A percentile compares a stretch with the other conserved stretches of the same genome.
Conservation (phyloP, 2,888 invertebrate genomes). For the Lydus trimaculatus region DNA sequence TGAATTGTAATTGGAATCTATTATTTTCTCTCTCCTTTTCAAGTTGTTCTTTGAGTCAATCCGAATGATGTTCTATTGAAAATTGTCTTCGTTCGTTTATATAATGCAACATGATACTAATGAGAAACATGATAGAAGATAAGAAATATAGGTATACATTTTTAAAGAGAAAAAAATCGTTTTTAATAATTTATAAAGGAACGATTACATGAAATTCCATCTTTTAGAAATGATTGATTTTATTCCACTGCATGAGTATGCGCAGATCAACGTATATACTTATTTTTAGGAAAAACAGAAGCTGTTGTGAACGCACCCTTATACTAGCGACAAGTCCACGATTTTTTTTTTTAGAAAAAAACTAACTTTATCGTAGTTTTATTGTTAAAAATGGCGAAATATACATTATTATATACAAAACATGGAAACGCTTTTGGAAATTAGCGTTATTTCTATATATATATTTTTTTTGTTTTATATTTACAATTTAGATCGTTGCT, state of each 20-base stretch:
- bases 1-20: conserved; percentile 20
- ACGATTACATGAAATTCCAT: no score
- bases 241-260: no score
- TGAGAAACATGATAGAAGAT: neutral
- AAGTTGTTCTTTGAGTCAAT: neutral
- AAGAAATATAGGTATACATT: neutral
- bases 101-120: neutral
- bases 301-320: no score
- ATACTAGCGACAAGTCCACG: neutral
- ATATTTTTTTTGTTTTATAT: conserved; percentile 37
- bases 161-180: neutral
- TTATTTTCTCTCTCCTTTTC: no score
- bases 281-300: no score
- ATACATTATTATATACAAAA: conserved; percentile 45
- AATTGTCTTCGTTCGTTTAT: neutral
- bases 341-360: neutral
- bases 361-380: no score
- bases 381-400: neutral
- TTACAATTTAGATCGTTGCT: conserved; percentile 45
- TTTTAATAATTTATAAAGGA: neutral
- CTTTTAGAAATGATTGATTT: no score
- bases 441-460: no score
- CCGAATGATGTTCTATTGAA: neutral
- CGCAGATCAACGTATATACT: no score
- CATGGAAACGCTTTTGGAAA: conserved; percentile 40